Conservation (phyloP, 2,888 invertebrate species). For the Euplagia quadripunctaria region DNA sequence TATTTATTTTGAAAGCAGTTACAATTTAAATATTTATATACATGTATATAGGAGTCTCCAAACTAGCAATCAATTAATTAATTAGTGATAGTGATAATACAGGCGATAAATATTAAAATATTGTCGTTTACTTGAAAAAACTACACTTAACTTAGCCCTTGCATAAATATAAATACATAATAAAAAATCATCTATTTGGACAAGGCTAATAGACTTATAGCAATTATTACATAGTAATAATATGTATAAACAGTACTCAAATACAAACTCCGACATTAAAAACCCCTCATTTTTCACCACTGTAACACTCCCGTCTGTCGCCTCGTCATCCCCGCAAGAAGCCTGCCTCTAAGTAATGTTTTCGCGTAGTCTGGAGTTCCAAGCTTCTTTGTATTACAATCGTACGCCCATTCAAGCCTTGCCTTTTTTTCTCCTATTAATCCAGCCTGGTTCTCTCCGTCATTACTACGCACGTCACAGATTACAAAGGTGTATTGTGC, state of each 20-base stretch:
- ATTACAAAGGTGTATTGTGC: conserved; percentile 53
- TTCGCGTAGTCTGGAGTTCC: conserved; percentile 46
- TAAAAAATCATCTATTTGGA: neutral
- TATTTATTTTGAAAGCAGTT: no score
- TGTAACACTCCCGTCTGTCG: conserved; percentile 5
- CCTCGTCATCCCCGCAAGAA: conserved; percentile 18
- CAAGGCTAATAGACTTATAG: neutral
- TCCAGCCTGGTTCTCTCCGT: conserved; percentile 49
- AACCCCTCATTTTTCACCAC: conserved; percentile 4
- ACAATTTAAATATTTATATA: no score
- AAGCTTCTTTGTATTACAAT: conserved; percentile 62
- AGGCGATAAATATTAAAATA: neutral
- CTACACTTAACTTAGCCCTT: neutral
- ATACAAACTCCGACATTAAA: neutral
- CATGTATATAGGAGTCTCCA: neutral
- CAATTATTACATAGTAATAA: neutral
- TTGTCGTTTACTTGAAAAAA: neutral
- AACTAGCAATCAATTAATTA: neutral
- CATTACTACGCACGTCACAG: conserved; percentile 53
- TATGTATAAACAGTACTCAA: neutral
- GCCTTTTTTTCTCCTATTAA: conserved; percentile 60
- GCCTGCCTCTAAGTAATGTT: conserved; percentile 57
- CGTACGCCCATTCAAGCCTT: conserved; percentile 62
- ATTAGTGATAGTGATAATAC: neutral
- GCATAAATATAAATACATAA: neutral